Evolutionary conservation across 2,113 vertebrate species (phyloP), one percentile per base, ranked within the genome.

Genomic region (Heteronetta atricapilla): DNA sequence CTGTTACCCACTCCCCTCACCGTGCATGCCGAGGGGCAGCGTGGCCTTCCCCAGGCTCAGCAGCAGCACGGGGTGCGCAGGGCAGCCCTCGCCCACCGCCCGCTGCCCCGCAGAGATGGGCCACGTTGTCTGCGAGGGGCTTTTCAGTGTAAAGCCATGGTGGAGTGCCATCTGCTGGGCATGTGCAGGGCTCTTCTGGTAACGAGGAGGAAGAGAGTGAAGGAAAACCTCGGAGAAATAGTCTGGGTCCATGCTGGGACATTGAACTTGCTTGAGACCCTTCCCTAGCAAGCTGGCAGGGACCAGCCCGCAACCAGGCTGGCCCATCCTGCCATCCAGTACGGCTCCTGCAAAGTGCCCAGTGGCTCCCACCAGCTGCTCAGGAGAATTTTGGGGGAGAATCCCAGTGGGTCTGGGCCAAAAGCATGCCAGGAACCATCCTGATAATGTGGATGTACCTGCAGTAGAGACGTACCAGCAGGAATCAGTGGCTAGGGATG

Each of bases 131-230:
- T 40, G 8, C 13, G 77, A 93, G 95, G 94, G 95, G 87, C 62
- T 92, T 86, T 79, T 52, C 0, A 0, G 53, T 26, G 58, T 66
- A 64, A 90, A 38, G 82, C 38, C 96, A 96, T 29, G n/a, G 89
- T 77, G 85, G 89, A 94, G 92, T 93, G 94, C 96, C 95, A 96
- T 92, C 96, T 97, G 86, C 94, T 97, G 95, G 94, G 90, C 83
- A 52, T 28, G 17, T 8, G 36, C 50, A 8, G 12, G 78, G 52
- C 53, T 77, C 38, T 84, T 68, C 63, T 40, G 69, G 46, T 33
- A 33, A 23, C 7, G 34, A 33, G 82, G 50, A 38, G 13, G 68
- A 31, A 31, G 42, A 85, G 44, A 62, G 46, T 2, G 1, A 60
- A 74, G 33, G 52, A 38, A 46, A 74, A 66, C 3, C 9, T 33